A percentile compares a stretch with the other conserved stretches of the same genome.
Conservation (phyloP, 1,140 invertebrate species). For the Papilio dardanus region DNA sequence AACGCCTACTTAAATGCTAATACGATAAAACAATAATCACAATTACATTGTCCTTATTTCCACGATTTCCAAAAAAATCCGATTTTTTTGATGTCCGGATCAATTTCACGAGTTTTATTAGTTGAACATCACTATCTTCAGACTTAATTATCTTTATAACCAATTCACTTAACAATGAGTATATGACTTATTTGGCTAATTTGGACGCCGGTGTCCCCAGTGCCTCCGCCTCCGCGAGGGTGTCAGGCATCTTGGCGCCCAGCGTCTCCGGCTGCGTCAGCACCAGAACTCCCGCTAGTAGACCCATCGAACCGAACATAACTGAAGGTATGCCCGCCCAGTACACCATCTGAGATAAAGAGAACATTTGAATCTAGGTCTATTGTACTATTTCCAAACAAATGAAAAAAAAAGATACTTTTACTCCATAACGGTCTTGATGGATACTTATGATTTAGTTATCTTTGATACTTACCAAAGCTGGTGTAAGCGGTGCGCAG, state of each 20-base stretch:
- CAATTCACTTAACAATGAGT: background rate
- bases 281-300: constrained; percentile 84
- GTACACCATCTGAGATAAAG: constrained; percentile 60
- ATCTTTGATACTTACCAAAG: constrained; percentile 51
- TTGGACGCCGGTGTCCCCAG: constrained; percentile 51
- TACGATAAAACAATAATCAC: background rate
- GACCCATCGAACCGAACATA: constrained; percentile 85
- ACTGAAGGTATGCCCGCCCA: constrained; percentile 83
- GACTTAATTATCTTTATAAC: too few relatives aligned
- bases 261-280: constrained; percentile 88
- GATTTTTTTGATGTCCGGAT: too few relatives aligned
- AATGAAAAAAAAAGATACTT: background rate
- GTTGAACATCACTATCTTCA: too few relatives aligned
- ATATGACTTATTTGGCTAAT: background rate
- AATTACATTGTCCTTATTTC: background rate
- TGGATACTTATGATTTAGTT: background rate
- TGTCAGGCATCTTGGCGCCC: constrained; percentile 86
- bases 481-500: constrained; percentile 58
- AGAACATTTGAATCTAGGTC: background rate
- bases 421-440: background rate
- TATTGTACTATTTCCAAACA: background rate
- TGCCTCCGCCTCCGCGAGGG: constrained; percentile 86
- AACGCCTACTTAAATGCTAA: background rate
- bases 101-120: too few relatives aligned
- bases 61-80: too few relatives aligned